Evolutionary conservation across 2,113 vertebrate species (phyloP).

Genomic region (Anthoscopus minutus): DNA sequence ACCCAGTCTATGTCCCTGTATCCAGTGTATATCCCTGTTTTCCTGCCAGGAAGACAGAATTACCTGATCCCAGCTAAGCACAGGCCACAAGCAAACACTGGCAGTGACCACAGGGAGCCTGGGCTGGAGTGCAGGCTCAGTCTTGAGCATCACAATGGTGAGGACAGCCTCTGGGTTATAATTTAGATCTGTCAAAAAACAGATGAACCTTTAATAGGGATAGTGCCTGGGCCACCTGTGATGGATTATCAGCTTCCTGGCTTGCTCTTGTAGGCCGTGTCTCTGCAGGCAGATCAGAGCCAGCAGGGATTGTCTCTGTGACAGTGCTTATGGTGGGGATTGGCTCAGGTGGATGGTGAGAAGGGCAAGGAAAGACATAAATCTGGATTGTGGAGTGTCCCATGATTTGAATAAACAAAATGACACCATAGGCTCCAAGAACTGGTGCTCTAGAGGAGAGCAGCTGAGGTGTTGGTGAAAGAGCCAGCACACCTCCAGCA

Average conservation of each 20-base stretch:
- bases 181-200: neutral
- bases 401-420: neutral
- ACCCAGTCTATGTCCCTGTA: fast-evolving
- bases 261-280: neutral
- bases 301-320: neutral
- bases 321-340: neutral
- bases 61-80: neutral
- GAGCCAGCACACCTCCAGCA: fast-evolving
- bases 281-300: neutral
- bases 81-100: fast-evolving
- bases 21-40: neutral
- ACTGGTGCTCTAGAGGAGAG: neutral
- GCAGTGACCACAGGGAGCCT: neutral
- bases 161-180: neutral
- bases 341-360: neutral
- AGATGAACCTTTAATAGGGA: neutral
- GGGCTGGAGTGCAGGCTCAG: neutral
- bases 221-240: neutral
- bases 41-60: neutral
- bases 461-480: neutral
- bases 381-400: neutral
- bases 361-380: neutral
- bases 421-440: neutral
- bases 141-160: neutral
- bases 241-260: neutral